Base-by-base conservation (phyloP, 2,113 vertebrate species). In the Ceratotherium simum region DNA sequence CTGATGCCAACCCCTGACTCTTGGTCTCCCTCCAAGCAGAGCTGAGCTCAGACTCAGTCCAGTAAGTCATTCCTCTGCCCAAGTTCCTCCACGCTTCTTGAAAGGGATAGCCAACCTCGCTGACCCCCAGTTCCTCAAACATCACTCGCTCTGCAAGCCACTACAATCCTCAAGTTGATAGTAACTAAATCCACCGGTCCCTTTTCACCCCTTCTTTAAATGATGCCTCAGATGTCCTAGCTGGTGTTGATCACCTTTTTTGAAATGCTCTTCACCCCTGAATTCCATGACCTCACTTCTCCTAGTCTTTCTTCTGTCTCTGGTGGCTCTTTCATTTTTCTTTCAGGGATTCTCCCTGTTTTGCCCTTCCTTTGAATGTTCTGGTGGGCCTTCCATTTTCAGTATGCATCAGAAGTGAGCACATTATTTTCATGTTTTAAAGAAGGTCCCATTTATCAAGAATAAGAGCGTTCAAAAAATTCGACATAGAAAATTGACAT, bases 81-180 rank as follows among this genome's bases (percentile, higher is more conserved):
- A 46, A 7, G 12, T 42, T 21, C 69, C 23, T n/a, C 31, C 23
- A 1, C 23, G 64, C 31, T 42, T 67, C 58, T n/a, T 31, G 11
- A 42, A 58, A 29, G 20, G 2, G 4, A 10, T 1, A 27, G 5
- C n/a, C 23, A 87, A 23, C 3, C 42, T n/a, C 58, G 27, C 1
- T 17, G 27, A 36, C 4, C 0, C 4, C 3, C 16, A 1, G 13
- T 21, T 73, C 36, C 36, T 82, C 31, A 56, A 8, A 88, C 0
- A 8, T 6, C 18, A 1, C 8, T 33, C 31, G 2, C 3, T 48
- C 11, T 5, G n/a, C 54, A 42, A 17, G 27, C 7, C 42, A 25
- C 9, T 3, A 31, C 7, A 10, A 25, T 7, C 11, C 36, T 69
- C 1, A 27, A 12, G 12, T 0, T 20, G 6, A 23, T 6, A n/a